Conservation (phyloP, 2,888 invertebrate genomes). For the Perizoma affinitatum region DNA sequence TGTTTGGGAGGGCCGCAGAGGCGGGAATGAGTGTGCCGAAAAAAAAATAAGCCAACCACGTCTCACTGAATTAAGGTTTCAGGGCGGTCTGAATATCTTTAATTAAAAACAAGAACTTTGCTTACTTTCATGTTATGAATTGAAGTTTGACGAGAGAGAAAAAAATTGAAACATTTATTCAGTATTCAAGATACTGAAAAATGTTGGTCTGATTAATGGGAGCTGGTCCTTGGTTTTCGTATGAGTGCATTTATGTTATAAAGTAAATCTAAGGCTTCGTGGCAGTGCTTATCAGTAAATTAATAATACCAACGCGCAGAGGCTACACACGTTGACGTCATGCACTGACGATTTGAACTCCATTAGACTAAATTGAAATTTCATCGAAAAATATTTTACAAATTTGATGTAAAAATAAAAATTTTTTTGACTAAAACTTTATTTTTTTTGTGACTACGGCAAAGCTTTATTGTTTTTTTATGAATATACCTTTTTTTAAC, state of each 20-base stretch:
- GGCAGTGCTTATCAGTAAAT: too few relatives aligned
- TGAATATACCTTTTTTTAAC: too few relatives aligned
- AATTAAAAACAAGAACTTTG: constrained; percentile 79
- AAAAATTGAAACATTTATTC: constrained; percentile 39
- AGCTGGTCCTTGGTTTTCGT: constrained; percentile 43
- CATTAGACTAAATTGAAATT: too few relatives aligned
- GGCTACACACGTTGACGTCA: too few relatives aligned
- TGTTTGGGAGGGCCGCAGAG: constrained; percentile 84
- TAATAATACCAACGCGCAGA: too few relatives aligned
- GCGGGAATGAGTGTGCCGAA: constrained; percentile 83
- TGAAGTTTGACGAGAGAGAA: constrained; percentile 58
- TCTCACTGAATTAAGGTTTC: constrained; percentile 80
- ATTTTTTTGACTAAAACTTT: too few relatives aligned
- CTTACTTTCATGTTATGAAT: constrained; percentile 69
- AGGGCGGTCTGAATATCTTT: constrained; percentile 81
- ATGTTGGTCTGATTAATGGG: constrained; percentile 44
- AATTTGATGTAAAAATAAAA: too few relatives aligned
- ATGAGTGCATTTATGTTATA: constrained; percentile 1
- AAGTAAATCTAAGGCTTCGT: neutral
- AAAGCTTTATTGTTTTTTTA: too few relatives aligned
- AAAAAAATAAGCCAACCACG: constrained; percentile 84
- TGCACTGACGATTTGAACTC: too few relatives aligned
- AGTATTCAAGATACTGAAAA: constrained; percentile 43
- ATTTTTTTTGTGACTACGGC: too few relatives aligned
- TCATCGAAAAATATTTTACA: too few relatives aligned